Conservation (phyloP, 2,888 invertebrate genomes). For the Drosophila multiciliata region DNA sequence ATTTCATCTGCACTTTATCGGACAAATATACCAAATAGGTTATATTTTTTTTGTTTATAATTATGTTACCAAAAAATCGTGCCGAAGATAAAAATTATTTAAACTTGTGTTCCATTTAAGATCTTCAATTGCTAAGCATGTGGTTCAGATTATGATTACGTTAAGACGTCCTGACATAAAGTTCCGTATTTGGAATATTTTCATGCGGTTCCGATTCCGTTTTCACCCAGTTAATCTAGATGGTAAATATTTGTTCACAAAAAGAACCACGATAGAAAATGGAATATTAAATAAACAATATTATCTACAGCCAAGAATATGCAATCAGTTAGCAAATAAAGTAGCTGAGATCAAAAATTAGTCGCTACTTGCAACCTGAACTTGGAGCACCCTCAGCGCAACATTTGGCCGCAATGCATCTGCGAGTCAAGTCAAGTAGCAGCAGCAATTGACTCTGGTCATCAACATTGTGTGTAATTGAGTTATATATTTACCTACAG, state of each 20-base stretch:
- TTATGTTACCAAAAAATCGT: background rate
- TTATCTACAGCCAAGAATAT: background rate
- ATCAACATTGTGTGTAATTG: conserved; percentile 52
- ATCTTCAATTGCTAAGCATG: background rate
- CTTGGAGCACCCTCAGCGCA: conserved; percentile 17
- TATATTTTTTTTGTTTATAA: background rate
- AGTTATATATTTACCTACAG: conserved; percentile 68
- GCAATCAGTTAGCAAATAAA: background rate
- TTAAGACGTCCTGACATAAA: too few relatives aligned
- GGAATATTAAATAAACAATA: background rate
- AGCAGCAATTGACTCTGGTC: conserved; percentile 47
- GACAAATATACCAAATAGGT: background rate
- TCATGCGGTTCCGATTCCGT: too few relatives aligned
- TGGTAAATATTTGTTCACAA: background rate
- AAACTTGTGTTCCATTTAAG: background rate
- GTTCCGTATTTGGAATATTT: too few relatives aligned
- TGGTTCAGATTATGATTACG: too few relatives aligned
- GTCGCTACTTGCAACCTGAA: background rate
- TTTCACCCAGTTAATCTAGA: background rate
- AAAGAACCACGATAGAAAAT: background rate
- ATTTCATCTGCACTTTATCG: background rate
- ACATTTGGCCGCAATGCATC: conserved; percentile 7
- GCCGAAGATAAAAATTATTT: background rate
- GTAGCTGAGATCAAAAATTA: background rate
- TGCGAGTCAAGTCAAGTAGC: conserved; percentile 32